Base-by-base conservation (phyloP, 2,888 invertebrate genomes). In the Strigamia crassipes region DNA sequence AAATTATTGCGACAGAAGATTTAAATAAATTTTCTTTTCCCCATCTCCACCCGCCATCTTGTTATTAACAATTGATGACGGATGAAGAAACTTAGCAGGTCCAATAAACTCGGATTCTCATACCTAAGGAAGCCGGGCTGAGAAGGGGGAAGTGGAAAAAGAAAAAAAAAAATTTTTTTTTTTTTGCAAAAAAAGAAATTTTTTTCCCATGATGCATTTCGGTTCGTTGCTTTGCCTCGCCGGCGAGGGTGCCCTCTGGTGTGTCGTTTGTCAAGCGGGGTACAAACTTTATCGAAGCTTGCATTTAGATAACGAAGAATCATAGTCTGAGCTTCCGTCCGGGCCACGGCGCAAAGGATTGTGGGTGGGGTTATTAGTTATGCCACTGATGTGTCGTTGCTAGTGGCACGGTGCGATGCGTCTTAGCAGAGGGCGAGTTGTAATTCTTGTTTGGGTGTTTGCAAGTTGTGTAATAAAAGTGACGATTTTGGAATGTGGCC, bases 21-120 rank as follows among this genome's bases (percentile, higher is more conserved):
- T 66, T 66, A 23, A 66, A 66, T 66, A 66, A 66, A 66, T 66
- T 66, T 66, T 66, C 61, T 66, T 46, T 46, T 46, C 46, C 46
- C 61, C 61, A 66, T 66, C 21, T 18, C 23, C 61, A 66, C 23
- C 61, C 46, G 46, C 46, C 46, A 46, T 66, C 61, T 66, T 66
- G 61, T 66, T 66, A 66, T 66, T 66, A 66, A 66, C 61, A 66
- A 66, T 66, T 66, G 61, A 66, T 66, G 61, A 66, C 61, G 61
- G 61, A 66, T 66, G 61, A 61, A 66, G 61, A 66, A 66, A 66
- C 61, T 66, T 66, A 66, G 18, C 61, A 1, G 61, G 61, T 66
- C 61, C 61, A 66, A 66, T 66, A 66, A 66, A 9, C 61, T 23
- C 15, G 46, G 46, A n/a, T 46, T 46, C 38, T 46, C 46, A 15